Base-by-base conservation (phyloP, 2,888 invertebrate species). In the Cotesia congregata region DNA sequence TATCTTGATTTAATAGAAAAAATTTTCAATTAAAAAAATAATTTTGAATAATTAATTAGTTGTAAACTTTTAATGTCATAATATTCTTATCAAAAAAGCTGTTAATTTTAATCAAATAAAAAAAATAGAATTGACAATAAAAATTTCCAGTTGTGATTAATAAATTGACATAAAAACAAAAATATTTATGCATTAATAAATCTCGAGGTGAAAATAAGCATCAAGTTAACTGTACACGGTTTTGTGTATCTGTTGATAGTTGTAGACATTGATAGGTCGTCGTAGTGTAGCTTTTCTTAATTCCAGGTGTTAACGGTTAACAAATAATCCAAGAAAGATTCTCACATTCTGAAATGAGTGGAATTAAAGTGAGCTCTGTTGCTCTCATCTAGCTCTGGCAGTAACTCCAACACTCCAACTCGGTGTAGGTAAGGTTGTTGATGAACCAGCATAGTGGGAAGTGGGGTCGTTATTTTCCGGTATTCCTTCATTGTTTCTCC, bases 401-500 rank as follows among this genome's bases (percentile, higher is more conserved):
- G 0, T 30, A 30, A 30, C 30, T 30, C 30, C 3, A 30, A 50
- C 50, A 30, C 30, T 30, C 30, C 3, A 30, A 50, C 50, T 50
- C 20, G 72, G 30, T 72, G 62, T 72, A 62, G 12, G 62, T 72
- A 41, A 30, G 60, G 50, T 38, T 59, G 70, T 59, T 15, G 60
- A 41, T 50, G 72, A 67, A 68, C 68, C 68, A 50, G 50, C 50
- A 9, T 20, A 67, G 62, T 68, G 73, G 73, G 73, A 76, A 73
- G 72, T 73, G 61, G 76, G 68, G 68, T 74, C 74, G 40, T 73
- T 76, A 76, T 73, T 76, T 76, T 76, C 68, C 69, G 76, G 73
- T 73, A 73, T 76, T 67, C 73, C 76, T 76, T 76, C 68, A 76
- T 76, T 76, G 76, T 76, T 73, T 76, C 73, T 77, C 76, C 73